A percentile compares a stretch with the other conserved stretches of the same genome.
Conservation (phyloP, 2,113 vertebrate species). For the Ochotona princeps region DNA sequence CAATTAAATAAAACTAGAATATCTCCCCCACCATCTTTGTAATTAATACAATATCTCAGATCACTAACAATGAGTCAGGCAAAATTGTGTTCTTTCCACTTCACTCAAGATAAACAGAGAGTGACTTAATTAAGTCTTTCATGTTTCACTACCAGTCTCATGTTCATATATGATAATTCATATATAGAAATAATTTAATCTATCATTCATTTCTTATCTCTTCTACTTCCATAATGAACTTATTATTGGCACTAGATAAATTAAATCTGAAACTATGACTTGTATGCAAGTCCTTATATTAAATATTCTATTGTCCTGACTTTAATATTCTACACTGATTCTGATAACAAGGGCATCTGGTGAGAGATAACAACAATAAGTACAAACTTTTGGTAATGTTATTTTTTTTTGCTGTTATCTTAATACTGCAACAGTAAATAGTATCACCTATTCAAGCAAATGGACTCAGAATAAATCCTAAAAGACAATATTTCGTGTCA, state of each 20-base stretch:
- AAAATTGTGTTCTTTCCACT: conserved; percentile 5
- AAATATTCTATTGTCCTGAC: conserved; percentile 63
- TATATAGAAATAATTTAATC: conserved; percentile 41
- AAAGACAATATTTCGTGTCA: conserved; percentile 3
- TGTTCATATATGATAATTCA: conserved; percentile 12
- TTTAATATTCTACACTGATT: conserved; percentile 58
- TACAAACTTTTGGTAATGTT: conserved; percentile 30
- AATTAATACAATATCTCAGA: conserved; percentile 29
- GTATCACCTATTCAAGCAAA: conserved; percentile 14
- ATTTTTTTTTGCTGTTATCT: conserved; percentile 61
- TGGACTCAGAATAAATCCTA: conserved; percentile 28
- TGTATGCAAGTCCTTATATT: conserved; percentile 51
- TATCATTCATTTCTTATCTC: conserved; percentile 22
- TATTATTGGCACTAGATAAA: conserved; percentile 62
- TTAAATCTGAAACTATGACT: conserved; percentile 74
- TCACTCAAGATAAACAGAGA: conserved; percentile 42
- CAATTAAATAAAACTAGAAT: conserved; percentile 36
- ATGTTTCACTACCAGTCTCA: not conserved
- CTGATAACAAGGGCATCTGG: not conserved
- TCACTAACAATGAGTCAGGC: not conserved
- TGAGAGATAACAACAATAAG: conserved; percentile 27
- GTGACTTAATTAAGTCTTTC: conserved; percentile 55
- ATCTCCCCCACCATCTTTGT: not conserved
- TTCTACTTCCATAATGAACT: conserved; percentile 55
- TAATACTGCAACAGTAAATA: conserved; percentile 59